Conservation (phyloP, 2,888 invertebrate species). For the Argyra leucocephala region DNA sequence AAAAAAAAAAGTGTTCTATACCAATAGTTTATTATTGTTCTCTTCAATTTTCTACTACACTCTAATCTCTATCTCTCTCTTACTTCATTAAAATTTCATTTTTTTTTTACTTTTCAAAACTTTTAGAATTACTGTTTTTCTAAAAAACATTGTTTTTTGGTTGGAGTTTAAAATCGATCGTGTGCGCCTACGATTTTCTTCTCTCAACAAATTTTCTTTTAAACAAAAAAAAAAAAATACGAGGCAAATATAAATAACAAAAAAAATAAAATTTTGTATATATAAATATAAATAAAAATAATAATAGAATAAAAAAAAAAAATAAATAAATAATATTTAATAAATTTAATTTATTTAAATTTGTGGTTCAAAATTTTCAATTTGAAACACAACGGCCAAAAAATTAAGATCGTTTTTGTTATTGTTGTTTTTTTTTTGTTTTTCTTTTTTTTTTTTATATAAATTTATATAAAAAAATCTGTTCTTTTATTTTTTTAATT, state of each 20-base stretch:
- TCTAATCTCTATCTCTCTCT: too few species aligned
- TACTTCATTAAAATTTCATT: too few species aligned
- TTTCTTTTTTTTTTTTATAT: background rate
- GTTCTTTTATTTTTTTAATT: too few species aligned
- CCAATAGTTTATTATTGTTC: too few species aligned
- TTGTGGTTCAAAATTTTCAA: background rate
- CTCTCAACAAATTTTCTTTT: too few species aligned
- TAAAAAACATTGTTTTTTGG: background rate
- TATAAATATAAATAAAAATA: background rate
- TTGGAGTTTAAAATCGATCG: background rate
- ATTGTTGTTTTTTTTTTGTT: background rate
- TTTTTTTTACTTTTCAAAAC: background rate
- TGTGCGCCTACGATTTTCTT: constrained; percentile 7
- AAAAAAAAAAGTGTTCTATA: too few species aligned
- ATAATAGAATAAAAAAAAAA: background rate
- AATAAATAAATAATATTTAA: background rate
- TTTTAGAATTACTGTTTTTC: background rate
- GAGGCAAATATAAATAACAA: background rate
- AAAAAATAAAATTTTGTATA: too few species aligned
- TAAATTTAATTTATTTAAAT: background rate
- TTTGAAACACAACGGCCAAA: background rate
- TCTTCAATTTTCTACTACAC: too few species aligned
- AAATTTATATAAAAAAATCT: too few species aligned
- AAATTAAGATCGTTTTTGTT: background rate
- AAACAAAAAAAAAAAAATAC: background rate